Conservation (phyloP, 1,140 invertebrate genomes). For the Meloidogyne chitwoodi region DNA sequence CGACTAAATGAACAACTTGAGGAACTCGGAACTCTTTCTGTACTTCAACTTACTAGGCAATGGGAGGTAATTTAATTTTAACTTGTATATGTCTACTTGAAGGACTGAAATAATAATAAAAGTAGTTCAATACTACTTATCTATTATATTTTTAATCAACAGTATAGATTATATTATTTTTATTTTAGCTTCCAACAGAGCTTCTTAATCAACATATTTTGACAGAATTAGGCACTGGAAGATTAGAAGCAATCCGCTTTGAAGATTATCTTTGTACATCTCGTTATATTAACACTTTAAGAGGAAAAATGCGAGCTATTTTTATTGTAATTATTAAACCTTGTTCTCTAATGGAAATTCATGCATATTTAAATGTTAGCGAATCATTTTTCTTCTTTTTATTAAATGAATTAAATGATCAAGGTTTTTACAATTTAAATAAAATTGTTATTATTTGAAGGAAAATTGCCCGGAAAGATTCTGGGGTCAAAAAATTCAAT, state of each 20-base stretch:
- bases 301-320: conserved; percentile 31
- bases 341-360: conserved; percentile 20
- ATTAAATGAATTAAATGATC: conserved; percentile 34
- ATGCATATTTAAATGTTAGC: conserved; percentile 19
- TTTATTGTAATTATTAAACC: conserved; percentile 38
- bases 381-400: conserved; percentile 39
- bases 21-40: conserved; percentile 39
- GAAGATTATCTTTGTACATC: conserved; percentile 43
- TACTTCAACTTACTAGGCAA: conserved; percentile 30
- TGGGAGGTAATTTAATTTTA: conserved; percentile 6
- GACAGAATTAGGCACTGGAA: conserved; percentile 29
- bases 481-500: conserved; percentile 43
- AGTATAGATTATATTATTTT: not conserved
- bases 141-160: not conserved
- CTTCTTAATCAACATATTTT: conserved; percentile 41
- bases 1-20: conserved; percentile 29
- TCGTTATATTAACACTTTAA: conserved; percentile 25
- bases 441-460: not conserved
- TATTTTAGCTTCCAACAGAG: conserved; percentile 32
- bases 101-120: too few relatives aligned
- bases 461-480: conserved; percentile 38
- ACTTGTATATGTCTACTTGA: too few relatives aligned
- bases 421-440: not conserved
- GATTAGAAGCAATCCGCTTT: conserved; percentile 29
- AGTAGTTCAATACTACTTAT: too few relatives aligned